Evolutionary conservation across 2,888 invertebrate species (phyloP).

Genomic region (Platyscelio sp.): DNA sequence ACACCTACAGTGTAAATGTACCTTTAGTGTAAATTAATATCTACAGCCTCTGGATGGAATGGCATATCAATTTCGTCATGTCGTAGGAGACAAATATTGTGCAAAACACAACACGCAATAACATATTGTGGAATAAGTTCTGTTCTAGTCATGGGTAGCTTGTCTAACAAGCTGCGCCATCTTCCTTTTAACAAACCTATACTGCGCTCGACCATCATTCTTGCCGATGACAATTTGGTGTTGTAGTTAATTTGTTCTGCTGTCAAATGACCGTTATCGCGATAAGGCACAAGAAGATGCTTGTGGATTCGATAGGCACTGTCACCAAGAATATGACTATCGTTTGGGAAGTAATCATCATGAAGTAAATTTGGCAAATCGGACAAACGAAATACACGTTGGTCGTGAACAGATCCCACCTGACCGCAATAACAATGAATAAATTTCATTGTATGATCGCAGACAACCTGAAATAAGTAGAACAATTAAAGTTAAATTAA

Average conservation of each 20-base stretch:
- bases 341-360: slow-evolving; percentile 40
- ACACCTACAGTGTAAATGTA: too few species aligned
- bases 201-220: slow-evolving; percentile 54
- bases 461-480: slow-evolving; percentile 41
- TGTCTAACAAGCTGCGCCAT: slow-evolving; percentile 6
- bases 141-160: not conserved
- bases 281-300: slow-evolving; percentile 59
- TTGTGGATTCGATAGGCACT: slow-evolving; percentile 57
- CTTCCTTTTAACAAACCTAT: slow-evolving; percentile 20
- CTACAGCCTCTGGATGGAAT: not conserved
- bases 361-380: slow-evolving; percentile 36
- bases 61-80: slow-evolving; percentile 6
- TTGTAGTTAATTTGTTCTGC: slow-evolving; percentile 57
- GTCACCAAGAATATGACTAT: slow-evolving; percentile 58
- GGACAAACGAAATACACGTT: slow-evolving; percentile 53
- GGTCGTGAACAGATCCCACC: slow-evolving; percentile 64
- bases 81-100: slow-evolving; percentile 1
- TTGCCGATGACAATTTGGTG: slow-evolving; percentile 31
- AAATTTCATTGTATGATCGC: slow-evolving; percentile 40
- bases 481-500: not conserved
- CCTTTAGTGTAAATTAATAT: not conserved
- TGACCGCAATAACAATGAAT: slow-evolving; percentile 56
- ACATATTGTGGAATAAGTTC: not conserved
- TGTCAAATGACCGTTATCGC: slow-evolving; percentile 58
- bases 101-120: slow-evolving; percentile 20